Evolutionary conservation across 2,888 invertebrate genomes (phyloP), one percentile per base, ranked within the genome.

Genomic region (Drosophila cognata): DNA sequence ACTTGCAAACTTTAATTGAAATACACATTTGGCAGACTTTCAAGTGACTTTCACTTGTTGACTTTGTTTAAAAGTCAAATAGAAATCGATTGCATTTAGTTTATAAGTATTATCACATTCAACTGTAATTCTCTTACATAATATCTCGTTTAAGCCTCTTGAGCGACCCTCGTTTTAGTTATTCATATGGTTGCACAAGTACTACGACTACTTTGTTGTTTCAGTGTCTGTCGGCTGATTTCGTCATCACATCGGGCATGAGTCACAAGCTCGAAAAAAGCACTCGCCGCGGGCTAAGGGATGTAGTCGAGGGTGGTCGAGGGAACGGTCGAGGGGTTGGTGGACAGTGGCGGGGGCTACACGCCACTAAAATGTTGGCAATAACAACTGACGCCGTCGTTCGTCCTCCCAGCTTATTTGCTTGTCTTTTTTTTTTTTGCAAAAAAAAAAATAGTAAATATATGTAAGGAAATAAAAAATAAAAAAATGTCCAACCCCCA

Each of bases 331-430:
- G 33, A 18, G 63, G 2, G 35, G 7, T 25, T 28, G 50, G n/a
- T 57, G 56, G 36, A 28, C 21, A 16, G 28, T 13, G 25, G 13
- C 10, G 46, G 57, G 21, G 16, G 31, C 48, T 5, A 48, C 53
- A 61, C 41, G 57, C 50, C 50, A 75, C 86, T 82, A 81, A 76
- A 88, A 74, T 71, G 71, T 75, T 88, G 79, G 85, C 85, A 79
- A 83, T 79, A 85, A 74, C 86, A 88, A 82, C 80, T 82, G 86
- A 69, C 82, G 85, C 64, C 82, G 82, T 48, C 84, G 77, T 73
- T 52, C 84, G 77, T 67, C 63, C 64, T 33, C 33, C 59, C 66
- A 57, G 31, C n/a, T 8, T 50, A 57, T 59, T 72, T 56, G 55
- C 63, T 68, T 71, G 58, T 70, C 48, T 64, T 71, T 74, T 61